Evolutionary conservation across 2,797 vertebrate genomes (phyloP).

Genomic region (Pogoniulus pusillus): DNA sequence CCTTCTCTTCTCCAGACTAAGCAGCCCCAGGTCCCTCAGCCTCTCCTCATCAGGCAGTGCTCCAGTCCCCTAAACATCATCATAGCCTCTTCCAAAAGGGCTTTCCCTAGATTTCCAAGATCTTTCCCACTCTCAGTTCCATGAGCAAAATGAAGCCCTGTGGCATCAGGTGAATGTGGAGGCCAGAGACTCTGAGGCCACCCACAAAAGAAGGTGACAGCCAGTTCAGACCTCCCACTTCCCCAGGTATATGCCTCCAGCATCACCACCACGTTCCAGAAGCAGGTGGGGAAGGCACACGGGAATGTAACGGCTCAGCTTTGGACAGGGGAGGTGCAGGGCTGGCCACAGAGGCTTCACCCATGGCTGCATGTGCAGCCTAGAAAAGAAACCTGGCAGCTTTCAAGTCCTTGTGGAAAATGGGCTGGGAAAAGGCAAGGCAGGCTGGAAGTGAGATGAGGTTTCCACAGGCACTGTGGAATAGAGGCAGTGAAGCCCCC

Average conservation of each 20-base stretch:
- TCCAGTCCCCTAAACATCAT: no score
- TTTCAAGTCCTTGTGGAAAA: background rate
- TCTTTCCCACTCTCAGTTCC: background rate
- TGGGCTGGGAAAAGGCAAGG: background rate
- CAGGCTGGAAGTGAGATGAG: background rate
- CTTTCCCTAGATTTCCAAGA: background rate
- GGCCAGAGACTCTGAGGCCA: background rate
- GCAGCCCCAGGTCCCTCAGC: no score
- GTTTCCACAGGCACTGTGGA: background rate
- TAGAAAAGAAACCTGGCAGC: background rate
- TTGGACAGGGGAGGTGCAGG: background rate
- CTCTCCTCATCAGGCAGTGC: no score
- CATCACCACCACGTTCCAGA: accelerated
- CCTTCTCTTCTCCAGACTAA: no score
- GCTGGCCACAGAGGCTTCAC: accelerated
- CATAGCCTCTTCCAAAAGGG: background rate
- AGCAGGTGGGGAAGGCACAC: accelerated
- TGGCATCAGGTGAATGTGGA: background rate
- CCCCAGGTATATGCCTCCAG: background rate
- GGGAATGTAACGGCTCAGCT: background rate
- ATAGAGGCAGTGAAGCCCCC: background rate
- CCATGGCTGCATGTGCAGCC: no score
- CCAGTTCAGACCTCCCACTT: background rate
- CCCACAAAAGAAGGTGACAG: background rate
- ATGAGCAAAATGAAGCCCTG: background rate